Percentiles rank a stretch among this genome's conserved stretches.
Evolutionary conservation across 2,113 vertebrate species (phyloP).

Genomic region (Vidua macroura): DNA sequence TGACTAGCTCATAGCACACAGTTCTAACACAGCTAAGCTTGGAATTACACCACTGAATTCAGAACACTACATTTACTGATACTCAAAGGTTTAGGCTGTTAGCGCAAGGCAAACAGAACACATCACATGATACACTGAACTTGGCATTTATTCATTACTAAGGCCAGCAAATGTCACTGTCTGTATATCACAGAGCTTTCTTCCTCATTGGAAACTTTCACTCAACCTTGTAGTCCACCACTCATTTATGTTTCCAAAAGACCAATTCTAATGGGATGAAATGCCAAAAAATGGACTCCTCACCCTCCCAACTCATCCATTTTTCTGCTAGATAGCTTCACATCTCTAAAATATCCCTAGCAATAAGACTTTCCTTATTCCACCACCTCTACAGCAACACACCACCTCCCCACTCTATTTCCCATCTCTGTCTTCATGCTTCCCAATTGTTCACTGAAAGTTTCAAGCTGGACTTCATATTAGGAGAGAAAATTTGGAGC

Average conservation of each 20-base stretch:
- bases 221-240: neutral
- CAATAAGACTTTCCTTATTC: neutral
- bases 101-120: slow-evolving; percentile 60
- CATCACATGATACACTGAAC: slow-evolving; percentile 50
- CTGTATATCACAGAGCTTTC: slow-evolving; percentile 22
- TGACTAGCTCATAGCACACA: slow-evolving; percentile 67
- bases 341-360: neutral
- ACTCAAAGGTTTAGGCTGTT: slow-evolving; percentile 48
- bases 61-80: slow-evolving; percentile 53
- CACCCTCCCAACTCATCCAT: neutral
- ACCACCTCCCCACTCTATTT: neutral
- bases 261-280: neutral
- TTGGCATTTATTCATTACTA: slow-evolving; percentile 42
- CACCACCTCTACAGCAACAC: neutral
- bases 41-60: slow-evolving; percentile 62
- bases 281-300: neutral
- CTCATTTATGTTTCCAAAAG: neutral
- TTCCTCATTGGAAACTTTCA: neutral
- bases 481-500: neutral
- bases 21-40: slow-evolving; percentile 64
- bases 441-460: neutral
- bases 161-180: slow-evolving; percentile 55
- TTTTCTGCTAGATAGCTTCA: neutral
- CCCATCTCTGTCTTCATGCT: neutral
- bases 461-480: neutral